phyloP scores from a whole-genome alignment of 30 jellyfish, hydroid and myxozoan genomes.

The Chrysaora quinquecirrha region DNA sequence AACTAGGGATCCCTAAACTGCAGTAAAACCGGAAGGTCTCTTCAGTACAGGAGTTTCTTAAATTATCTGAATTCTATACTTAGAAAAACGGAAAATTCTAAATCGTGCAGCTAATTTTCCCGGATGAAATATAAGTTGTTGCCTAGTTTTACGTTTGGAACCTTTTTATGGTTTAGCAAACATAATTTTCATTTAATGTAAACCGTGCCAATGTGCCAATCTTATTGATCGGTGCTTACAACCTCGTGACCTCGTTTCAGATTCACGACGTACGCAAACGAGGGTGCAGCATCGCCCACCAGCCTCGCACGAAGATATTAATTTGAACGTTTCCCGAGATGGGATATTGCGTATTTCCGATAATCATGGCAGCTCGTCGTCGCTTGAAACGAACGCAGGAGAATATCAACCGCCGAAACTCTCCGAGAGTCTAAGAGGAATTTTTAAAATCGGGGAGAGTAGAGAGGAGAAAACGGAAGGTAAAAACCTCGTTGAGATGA shows the following conservation, averaged over 20 bases:
- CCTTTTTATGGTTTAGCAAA: too few relatives aligned
- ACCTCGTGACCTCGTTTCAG: neutral
- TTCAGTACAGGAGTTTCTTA: too few relatives aligned
- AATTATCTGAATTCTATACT: too few relatives aligned
- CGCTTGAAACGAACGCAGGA: slow-evolving; percentile 54
- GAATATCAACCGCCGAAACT: slow-evolving; percentile 28
- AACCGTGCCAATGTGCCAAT: too few relatives aligned
- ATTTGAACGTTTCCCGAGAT: neutral
- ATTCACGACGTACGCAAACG: neutral
- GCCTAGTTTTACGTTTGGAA: too few relatives aligned
- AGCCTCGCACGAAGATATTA: neutral
- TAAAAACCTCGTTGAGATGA: slow-evolving; percentile 11
- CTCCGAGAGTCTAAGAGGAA: slow-evolving; percentile 44
- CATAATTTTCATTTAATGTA: too few relatives aligned
- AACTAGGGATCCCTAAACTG: too few relatives aligned
- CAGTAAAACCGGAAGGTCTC: too few relatives aligned
- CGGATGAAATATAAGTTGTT: too few relatives aligned
- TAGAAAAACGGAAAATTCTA: too few relatives aligned
- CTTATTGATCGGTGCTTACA: too few relatives aligned
- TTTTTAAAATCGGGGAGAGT: slow-evolving; percentile 24
- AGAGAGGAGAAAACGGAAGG: neutral
- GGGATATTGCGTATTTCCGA: neutral
- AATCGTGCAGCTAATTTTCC: too few relatives aligned
- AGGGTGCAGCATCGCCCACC: neutral
- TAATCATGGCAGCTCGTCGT: slow-evolving; percentile 57